phyloP scores from a whole-genome alignment of 2,888 invertebrate genomes.

The Hydraecia micacea region DNA sequence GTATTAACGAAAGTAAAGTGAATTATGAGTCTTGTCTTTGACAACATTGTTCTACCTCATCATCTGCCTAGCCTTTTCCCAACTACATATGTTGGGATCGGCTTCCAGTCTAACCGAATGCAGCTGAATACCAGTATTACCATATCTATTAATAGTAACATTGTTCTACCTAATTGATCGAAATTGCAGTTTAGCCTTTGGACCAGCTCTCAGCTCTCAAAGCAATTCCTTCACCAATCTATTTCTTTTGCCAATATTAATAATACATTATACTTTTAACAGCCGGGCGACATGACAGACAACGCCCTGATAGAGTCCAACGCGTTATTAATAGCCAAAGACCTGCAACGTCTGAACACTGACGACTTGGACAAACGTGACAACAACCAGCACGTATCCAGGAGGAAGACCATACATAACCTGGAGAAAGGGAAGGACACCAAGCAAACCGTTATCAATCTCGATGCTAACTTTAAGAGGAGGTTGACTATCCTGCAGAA shows the following conservation, averaged over 20 bases:
- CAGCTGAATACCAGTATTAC: no score
- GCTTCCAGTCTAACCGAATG: no score
- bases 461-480: conserved; percentile 98
- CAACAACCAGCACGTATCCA: conserved; percentile 94
- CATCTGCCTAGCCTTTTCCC: no score
- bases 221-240: neutral
- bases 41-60: neutral
- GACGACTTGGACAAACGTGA: conserved; percentile 92
- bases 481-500: conserved; percentile 95
- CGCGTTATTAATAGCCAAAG: conserved; percentile 97
- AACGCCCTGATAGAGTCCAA: conserved; percentile 96
- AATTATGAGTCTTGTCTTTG: neutral
- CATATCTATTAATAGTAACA: neutral
- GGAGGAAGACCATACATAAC: conserved; percentile 96
- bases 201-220: neutral
- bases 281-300: conserved; percentile 95
- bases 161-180: neutral
- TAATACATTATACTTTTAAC: conserved; percentile 29
- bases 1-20: neutral
- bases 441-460: conserved; percentile 95
- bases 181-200: neutral
- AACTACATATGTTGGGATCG: no score
- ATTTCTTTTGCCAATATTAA: neutral
- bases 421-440: conserved; percentile 95
- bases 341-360: conserved; percentile 95